A percentile compares a stretch with the other conserved stretches of the same genome.
Evolutionary conservation across 2,888 invertebrate species (phyloP).

Genomic region (Drosophila demipolita): DNA sequence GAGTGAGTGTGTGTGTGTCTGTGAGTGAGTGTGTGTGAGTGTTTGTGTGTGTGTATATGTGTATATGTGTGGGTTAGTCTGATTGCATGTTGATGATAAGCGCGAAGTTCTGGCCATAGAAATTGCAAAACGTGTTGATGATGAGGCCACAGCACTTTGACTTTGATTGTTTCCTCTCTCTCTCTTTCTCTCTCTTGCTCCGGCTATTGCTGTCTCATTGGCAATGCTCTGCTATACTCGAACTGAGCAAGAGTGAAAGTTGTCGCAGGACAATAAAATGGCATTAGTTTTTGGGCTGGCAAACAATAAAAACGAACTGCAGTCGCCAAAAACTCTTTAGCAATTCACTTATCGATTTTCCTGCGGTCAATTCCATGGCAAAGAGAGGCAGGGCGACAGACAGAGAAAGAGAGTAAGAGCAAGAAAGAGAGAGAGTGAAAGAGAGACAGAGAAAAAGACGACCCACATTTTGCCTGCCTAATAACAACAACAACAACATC

Average conservation of each 20-base stretch:
- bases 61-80: conserved; percentile 53
- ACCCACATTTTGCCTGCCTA: conserved; percentile 59
- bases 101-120: conserved; percentile 79
- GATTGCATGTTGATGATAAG: conserved; percentile 79
- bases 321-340: conserved; percentile 39
- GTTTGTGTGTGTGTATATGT: conserved; percentile 9
- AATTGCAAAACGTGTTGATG: conserved; percentile 76
- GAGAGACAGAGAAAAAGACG: conserved; percentile 45
- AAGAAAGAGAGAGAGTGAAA: conserved; percentile 8
- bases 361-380: conserved; percentile 68
- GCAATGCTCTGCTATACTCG: conserved; percentile 9
- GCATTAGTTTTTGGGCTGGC: conserved; percentile 78
- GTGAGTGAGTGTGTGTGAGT: conserved; percentile 12
- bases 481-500: conserved; percentile 15
- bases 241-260: conserved; percentile 66
- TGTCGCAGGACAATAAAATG: conserved; percentile 72
- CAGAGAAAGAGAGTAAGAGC: conserved; percentile 9
- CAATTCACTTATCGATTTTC: conserved; percentile 68
- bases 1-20: conserved; percentile 21
- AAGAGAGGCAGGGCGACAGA: conserved; percentile 14
- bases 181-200: conserved; percentile 4
- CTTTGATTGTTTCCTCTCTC: conserved; percentile 53
- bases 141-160: conserved; percentile 58
- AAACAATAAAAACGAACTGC: conserved; percentile 59
- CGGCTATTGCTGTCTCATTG: conserved; percentile 9